phyloP scores from a whole-genome alignment of 2,113 vertebrate species.

The Triplophysa siluroides region DNA sequence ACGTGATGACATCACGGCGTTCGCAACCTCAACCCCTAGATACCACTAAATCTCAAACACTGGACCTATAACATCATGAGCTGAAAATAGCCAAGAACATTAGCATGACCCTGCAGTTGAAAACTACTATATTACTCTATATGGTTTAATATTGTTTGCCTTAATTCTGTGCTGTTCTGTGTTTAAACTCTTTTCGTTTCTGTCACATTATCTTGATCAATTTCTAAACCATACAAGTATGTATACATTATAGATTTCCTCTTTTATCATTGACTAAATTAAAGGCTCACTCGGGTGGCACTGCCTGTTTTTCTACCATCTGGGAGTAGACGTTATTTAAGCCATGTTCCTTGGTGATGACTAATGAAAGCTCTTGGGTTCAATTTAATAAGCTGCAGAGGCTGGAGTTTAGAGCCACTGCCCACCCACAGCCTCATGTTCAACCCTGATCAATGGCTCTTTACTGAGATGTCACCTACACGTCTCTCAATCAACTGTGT shows the following conservation, averaged over 20 bases:
- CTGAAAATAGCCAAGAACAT: no score
- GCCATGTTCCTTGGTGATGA: conserved; percentile 56
- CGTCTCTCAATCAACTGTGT: background rate
- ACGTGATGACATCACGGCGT: no score
- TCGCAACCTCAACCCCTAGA: no score
- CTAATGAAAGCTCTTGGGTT: conserved; percentile 67
- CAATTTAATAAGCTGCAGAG: conserved; percentile 70
- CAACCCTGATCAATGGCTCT: conserved; percentile 54
- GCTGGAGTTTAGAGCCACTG: background rate
- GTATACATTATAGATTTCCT: conserved; percentile 29
- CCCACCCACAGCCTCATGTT: conserved; percentile 33
- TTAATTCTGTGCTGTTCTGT: no score
- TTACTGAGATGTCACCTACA: conserved; percentile 55
- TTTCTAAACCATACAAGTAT: conserved; percentile 24
- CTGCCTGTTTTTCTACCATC: conserved; percentile 40
- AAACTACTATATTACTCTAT: no score
- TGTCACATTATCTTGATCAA: conserved; percentile 38
- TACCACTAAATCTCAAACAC: no score
- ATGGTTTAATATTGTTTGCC: no score
- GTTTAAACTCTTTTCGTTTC: conserved; percentile 17
- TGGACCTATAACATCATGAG: no score
- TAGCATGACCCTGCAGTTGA: no score
- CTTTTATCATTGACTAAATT: conserved; percentile 49
- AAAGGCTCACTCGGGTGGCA: conserved; percentile 48
- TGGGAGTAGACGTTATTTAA: conserved; percentile 67